Evolutionary conservation across 2,888 invertebrate genomes (phyloP).

Genomic region (Cosmia pyralina): DNA sequence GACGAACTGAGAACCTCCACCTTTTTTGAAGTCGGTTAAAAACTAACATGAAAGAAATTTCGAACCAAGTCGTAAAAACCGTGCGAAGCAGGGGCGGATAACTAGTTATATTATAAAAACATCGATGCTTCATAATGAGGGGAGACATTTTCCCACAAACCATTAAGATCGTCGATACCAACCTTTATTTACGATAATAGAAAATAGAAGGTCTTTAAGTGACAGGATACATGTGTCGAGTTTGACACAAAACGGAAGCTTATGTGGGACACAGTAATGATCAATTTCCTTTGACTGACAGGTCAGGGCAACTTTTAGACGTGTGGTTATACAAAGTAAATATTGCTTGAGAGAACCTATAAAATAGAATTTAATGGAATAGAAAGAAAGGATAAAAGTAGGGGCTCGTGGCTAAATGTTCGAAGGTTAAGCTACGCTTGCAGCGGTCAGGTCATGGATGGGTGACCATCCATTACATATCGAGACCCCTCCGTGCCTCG

Average conservation of each 20-base stretch:
- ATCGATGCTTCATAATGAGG: background rate
- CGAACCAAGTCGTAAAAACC: too few species aligned
- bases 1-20: too few species aligned
- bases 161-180: constrained; percentile 21
- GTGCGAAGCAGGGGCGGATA: too few species aligned
- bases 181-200: constrained; percentile 13
- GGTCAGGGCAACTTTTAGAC: background rate
- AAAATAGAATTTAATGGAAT: background rate
- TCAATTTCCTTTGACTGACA: constrained; percentile 39
- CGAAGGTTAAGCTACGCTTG: too few species aligned
- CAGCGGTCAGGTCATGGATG: too few species aligned
- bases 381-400: background rate
- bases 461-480: too few species aligned
- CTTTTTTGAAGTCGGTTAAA: too few species aligned
- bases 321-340: background rate
- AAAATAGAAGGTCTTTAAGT: constrained; percentile 20
- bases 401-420: too few species aligned
- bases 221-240: constrained; percentile 11
- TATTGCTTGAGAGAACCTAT: background rate
- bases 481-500: too few species aligned
- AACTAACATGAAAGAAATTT: too few species aligned
- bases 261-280: constrained; percentile 35
- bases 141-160: background rate
- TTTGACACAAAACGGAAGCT: constrained; percentile 32
- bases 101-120: too few species aligned